Evolutionary conservation across 1,140 invertebrate species (phyloP), one percentile per base, ranked within the genome.

Genomic region (Callitettix versicolor): DNA sequence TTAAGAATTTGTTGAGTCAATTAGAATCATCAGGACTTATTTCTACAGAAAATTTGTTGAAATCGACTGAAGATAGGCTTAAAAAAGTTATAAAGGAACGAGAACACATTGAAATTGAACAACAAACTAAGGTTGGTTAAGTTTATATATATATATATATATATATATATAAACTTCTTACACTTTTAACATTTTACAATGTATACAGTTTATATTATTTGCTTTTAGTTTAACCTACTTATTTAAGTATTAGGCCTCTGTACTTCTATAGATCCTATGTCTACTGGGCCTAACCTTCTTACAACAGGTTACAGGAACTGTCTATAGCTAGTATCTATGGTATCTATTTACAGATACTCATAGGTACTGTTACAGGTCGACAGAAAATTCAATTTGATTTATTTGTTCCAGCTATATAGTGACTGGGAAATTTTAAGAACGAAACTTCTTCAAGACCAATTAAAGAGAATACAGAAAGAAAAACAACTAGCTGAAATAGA

Each of bases 351-450:
- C n/a, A 36, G 7, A 36, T 36, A 36, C n/a, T 9, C n/a, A 36
- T 36, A 36, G 7, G n/a, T 36, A 15, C 4, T 53, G 20, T 53
- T 20, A 4, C 11, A n/a, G 11, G 12, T 20, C 3, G 5, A 26
- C 33, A 22, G 11, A 4, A 20, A 20, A 46, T 48, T 47, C 14
- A 46, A 26, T 21, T 26, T n/a, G 21, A 26, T 21, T 53, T 7
- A 48, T 46, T 55, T 34, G 38, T 50, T 60, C 56, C 48, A 59
- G 77, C 58, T 69, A 41, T 84, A 79, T 63, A 46, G 69, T 51
- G 66, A 73, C 48, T 87, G 83, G 82, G 73, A 73, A 46, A 54
- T 70, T 38, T 63, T 68, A 18, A 73, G 84, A 60, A 69, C 77
- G 60, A 49, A 44, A 52, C 44, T 60, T 26, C 30, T 66, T 2